phyloP scores from a whole-genome alignment of 2,888 invertebrate genomes.

The Rhaphigaster nebulosa region DNA sequence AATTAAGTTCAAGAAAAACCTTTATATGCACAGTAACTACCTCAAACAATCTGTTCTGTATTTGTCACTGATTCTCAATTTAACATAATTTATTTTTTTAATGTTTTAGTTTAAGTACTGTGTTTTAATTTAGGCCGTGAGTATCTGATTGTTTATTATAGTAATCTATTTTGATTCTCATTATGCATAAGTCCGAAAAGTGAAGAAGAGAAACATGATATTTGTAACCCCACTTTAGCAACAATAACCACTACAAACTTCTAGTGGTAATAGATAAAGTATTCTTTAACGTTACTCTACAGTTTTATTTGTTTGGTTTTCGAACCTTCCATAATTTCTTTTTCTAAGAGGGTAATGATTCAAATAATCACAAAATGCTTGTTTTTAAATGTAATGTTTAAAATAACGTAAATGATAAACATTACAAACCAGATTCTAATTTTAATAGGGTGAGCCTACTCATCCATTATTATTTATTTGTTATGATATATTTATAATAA shows the following conservation, averaged over 20 bases:
- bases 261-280: background rate
- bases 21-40: background rate
- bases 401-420: background rate
- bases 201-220: background rate
- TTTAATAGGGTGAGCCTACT: background rate
- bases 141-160: background rate
- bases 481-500: background rate
- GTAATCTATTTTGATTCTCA: background rate
- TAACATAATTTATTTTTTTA: background rate
- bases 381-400: background rate
- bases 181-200: background rate
- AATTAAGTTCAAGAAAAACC: background rate
- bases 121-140: background rate
- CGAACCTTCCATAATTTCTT: background rate
- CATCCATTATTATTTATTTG: background rate
- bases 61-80: background rate
- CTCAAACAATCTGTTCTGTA: background rate
- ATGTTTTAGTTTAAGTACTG: background rate
- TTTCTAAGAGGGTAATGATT: background rate
- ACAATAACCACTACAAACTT: background rate
- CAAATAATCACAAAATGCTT: background rate
- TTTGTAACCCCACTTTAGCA: background rate
- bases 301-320: background rate
- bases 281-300: background rate
- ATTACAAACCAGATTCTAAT: background rate